Evolutionary conservation across 1,140 invertebrate genomes (phyloP), one percentile per base, ranked within the genome.

Genomic region (Samia ricini): DNA sequence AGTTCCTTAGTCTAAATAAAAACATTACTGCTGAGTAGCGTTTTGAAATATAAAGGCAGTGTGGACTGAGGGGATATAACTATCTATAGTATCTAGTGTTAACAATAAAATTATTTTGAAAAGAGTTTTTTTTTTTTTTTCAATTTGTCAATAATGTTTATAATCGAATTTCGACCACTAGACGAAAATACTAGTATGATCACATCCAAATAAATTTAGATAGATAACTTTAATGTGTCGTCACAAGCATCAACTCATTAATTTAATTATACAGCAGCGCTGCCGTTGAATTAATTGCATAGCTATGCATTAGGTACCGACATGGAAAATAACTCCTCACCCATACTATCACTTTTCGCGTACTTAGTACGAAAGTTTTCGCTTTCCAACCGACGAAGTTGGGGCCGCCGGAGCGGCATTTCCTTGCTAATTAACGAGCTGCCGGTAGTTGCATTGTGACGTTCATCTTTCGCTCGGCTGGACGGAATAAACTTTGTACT

Each of bases 291-390:
- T 61, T 55, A 22, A 57, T 60, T 59, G 61, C 60, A 61, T 57
- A 57, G 57, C 64, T 57, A 60, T 49, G 54, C 60, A 50, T 61
- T 66, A 61, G 29, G 54, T 60, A 64, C 48, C 57, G 57, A 59
- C 42, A 20, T 2, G 18, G 29, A 50, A 56, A 61, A 52, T 61
- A 61, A 33, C 59, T 58, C 55, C 58, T 66, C 64, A 66, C 61
- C 60, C 58, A 24, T 51, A 64, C 58, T 64, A 56, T 66, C 64
- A 66, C 59, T 66, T 64, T 66, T 66, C 59, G 59, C 64, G 63
- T 66, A 61, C 64, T 66, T 66, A 66, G 64, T 66, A 57, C 48
- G 61, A 66, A 66, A 66, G 64, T 66, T 64, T 64, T 66, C 64
- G 51, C 64, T 66, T 61, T 57, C 59, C 56, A 61, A 57, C 54